phyloP scores from a whole-genome alignment of 1,140 invertebrate genomes.

The Lamellibrachia luymesi region DNA sequence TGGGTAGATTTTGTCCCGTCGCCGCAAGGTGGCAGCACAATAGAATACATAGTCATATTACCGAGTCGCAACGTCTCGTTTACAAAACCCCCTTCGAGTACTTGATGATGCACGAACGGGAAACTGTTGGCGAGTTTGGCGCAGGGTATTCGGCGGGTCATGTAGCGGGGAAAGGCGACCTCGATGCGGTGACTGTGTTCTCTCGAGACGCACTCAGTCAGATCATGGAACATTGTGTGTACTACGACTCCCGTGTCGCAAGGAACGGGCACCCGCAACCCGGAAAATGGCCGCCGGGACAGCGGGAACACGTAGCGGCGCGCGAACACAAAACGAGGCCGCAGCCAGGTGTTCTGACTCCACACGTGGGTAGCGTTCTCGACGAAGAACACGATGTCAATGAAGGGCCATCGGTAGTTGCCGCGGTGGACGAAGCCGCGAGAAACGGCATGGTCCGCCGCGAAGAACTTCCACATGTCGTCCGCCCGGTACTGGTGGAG shows the following conservation, averaged over 20 bases:
- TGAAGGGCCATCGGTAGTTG: conserved; percentile 31
- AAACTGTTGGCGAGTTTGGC: background rate
- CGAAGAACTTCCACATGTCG: background rate
- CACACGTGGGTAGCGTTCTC: conserved; percentile 33
- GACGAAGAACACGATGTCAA: conserved; percentile 32
- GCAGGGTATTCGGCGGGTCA: background rate
- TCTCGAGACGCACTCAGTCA: background rate
- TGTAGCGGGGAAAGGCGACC: background rate
- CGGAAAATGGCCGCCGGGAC: conserved; percentile 13
- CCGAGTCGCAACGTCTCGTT: background rate
- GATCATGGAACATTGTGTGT: background rate
- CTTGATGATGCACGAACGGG: background rate
- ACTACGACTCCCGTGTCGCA: background rate
- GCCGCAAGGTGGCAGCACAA: background rate
- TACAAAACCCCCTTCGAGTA: background rate
- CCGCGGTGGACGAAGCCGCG: background rate
- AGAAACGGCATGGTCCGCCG: background rate
- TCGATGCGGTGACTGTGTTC: background rate
- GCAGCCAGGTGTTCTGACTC: conserved; percentile 14
- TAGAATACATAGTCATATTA: background rate
- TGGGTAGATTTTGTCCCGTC: background rate
- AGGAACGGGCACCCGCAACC: background rate
- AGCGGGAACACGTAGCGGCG: conserved; percentile 29
- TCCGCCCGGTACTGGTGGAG: background rate
- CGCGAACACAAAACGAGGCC: conserved; percentile 15